phyloP scores from a whole-genome alignment of 2,888 invertebrate genomes.

The Dryocosmus kuriphilus region DNA sequence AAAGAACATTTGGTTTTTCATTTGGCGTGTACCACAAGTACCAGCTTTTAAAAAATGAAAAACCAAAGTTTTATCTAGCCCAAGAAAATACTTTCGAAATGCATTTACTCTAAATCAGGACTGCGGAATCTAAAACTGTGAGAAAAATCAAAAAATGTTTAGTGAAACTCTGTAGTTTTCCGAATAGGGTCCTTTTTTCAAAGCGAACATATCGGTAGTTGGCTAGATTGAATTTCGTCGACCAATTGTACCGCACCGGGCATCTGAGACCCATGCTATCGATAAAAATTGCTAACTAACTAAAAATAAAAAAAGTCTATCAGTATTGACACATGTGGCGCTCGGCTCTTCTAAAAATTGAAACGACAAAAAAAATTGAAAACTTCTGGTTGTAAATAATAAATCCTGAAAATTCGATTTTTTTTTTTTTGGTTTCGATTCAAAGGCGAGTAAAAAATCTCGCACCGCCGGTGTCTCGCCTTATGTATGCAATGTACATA shows the following conservation, averaged over 20 bases:
- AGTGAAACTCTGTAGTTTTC: constrained; percentile 28
- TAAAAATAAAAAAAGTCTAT: constrained; percentile 15
- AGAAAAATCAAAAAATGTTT: constrained; percentile 20
- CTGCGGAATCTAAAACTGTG: constrained; percentile 35
- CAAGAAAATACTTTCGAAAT: constrained; percentile 56
- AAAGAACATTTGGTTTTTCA: background rate
- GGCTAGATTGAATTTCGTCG: constrained; percentile 22
- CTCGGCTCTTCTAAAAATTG: constrained; percentile 14
- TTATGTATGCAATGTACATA: constrained; percentile 70
- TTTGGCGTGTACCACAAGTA: background rate
- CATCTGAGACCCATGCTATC: constrained; percentile 2
- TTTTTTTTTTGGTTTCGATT: background rate
- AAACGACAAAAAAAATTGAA: background rate
- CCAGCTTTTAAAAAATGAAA: background rate
- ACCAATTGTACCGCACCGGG: constrained; percentile 31
- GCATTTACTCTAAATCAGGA: constrained; percentile 59
- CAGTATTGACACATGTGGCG: constrained; percentile 38
- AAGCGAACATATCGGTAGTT: constrained; percentile 36
- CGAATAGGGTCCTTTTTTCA: constrained; percentile 5
- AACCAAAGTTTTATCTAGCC: background rate
- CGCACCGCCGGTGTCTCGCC: constrained; percentile 50
- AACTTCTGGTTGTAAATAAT: constrained; percentile 17
- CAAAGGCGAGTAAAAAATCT: constrained; percentile 4
- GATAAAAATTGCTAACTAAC: constrained; percentile 26
- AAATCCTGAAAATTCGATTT: background rate